Evolutionary conservation across 2,113 vertebrate species (phyloP), one percentile per base, ranked within the genome.

Genomic region (Ageneiosus marmoratus): DNA sequence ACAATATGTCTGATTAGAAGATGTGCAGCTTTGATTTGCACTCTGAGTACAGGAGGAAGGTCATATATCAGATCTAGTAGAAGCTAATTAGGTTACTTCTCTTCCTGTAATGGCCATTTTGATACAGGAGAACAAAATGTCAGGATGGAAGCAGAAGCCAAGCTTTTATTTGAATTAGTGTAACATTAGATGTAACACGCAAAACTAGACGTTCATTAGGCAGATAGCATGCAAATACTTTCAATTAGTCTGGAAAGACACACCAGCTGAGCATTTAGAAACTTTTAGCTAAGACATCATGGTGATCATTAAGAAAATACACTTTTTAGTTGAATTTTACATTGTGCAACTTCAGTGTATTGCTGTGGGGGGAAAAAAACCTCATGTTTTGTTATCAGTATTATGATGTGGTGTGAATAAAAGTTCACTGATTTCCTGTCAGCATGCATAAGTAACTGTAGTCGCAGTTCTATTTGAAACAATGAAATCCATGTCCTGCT

Each of bases 1-100:
- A 91, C 90, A 90, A 92, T 91, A 88, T 91, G 92, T 92, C 90
- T 93, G 92, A 94, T 94, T 90, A 93, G 91, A 92, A 93, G 90
- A 83, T 44, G 62, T 78, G 85, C 88, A 90, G 86, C 88, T 91
- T 90, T 92, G 89, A 88, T 88, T 89, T 90, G 91, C 93, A 91
- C 92, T 91, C 91, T 93, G 91, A 92, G 92, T 92, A 93, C 90
- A 92, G 91, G 83, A 90, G 89, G 89, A 92, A 89, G 90, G 89
- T 91, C 89, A 90, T 85, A 86, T 90, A 92, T 93, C 91, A 91
- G 92, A 92, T 93, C 92, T 92, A 91, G 89, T 91, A 89, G 51
- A 86, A 84, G 73, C 89, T 93, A 92, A 94, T 94, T 94, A 90
- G 92, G 91, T 94, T 94, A 92, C 89, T 89, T 87, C 89, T 86